Evolutionary conservation across 2,888 invertebrate species (phyloP).

Genomic region (Tenthredo livida): DNA sequence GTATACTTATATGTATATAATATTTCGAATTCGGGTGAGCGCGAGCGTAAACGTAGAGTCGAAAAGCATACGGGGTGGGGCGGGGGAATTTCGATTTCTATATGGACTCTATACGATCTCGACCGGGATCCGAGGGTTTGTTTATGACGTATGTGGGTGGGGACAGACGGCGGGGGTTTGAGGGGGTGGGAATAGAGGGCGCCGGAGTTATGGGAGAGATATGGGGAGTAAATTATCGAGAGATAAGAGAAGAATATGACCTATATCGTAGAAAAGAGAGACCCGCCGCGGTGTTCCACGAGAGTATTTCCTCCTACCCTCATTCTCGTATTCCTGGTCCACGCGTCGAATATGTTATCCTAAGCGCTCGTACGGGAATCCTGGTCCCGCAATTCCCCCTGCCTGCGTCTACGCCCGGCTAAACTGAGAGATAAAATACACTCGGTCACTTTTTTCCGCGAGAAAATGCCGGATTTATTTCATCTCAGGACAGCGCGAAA

Average conservation of each 20-base stretch:
- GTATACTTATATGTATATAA: background rate
- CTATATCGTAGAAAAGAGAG: slow-evolving; percentile 49
- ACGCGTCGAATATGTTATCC: slow-evolving; percentile 53
- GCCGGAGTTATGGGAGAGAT: slow-evolving; percentile 54
- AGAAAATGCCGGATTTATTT: slow-evolving; percentile 44
- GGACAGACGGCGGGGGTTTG: slow-evolving; percentile 26
- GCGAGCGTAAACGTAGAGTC: background rate
- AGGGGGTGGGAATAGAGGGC: slow-evolving; percentile 32
- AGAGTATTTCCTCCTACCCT: slow-evolving; percentile 41
- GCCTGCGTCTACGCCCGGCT: slow-evolving; percentile 22
- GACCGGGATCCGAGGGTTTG: slow-evolving; percentile 50
- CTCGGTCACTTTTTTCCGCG: slow-evolving; percentile 39
- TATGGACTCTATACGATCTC: slow-evolving; percentile 42
- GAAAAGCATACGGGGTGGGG: background rate
- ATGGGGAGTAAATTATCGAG: slow-evolving; percentile 55
- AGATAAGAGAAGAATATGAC: slow-evolving; percentile 56
- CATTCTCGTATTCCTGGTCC: slow-evolving; percentile 49
- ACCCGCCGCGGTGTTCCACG: slow-evolving; percentile 24
- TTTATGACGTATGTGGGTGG: slow-evolving; percentile 54
- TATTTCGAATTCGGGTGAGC: slow-evolving; percentile 19
- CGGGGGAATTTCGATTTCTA: slow-evolving; percentile 49
- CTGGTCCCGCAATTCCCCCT: slow-evolving; percentile 4
- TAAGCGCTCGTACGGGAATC: slow-evolving; percentile 44
- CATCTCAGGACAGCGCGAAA: slow-evolving; percentile 40
- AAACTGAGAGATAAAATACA: slow-evolving; percentile 52